Conservation (phyloP, 2,797 vertebrate species). For the Varecia variegata region DNA sequence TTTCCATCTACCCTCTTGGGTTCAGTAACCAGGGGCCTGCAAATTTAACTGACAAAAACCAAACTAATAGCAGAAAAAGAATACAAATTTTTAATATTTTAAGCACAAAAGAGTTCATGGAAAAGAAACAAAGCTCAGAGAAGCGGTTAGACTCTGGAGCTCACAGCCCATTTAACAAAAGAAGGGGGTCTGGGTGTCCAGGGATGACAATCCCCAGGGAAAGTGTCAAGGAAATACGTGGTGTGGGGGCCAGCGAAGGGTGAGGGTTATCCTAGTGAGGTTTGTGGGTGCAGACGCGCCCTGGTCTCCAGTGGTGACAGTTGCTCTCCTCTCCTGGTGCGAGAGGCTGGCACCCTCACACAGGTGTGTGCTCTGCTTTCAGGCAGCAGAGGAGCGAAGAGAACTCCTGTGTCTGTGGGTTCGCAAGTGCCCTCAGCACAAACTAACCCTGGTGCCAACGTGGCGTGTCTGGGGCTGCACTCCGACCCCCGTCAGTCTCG, state of each 20-base stretch:
- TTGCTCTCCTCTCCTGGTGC: rapidly evolving
- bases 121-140: background rate
- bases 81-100: background rate
- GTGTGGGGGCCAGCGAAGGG: rapidly evolving
- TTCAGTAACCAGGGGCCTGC: rapidly evolving
- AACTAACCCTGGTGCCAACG: background rate
- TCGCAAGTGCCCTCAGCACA: background rate
- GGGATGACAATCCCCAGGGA: rapidly evolving
- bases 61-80: background rate
- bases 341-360: rapidly evolving
- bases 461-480: no score
- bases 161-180: background rate
- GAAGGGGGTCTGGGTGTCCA: background rate
- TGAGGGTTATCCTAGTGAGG: rapidly evolving
- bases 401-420: background rate
- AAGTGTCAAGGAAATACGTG: background rate
- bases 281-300: rapidly evolving
- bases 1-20: background rate
- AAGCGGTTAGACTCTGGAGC: background rate
- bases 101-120: background rate
- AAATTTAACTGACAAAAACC: background rate
- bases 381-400: background rate
- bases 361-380: rapidly evolving
- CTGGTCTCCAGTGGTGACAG: rapidly evolving
- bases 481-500: background rate